Conservation (phyloP, 1,140 invertebrate genomes). For the Centruroides sculpturatus region DNA sequence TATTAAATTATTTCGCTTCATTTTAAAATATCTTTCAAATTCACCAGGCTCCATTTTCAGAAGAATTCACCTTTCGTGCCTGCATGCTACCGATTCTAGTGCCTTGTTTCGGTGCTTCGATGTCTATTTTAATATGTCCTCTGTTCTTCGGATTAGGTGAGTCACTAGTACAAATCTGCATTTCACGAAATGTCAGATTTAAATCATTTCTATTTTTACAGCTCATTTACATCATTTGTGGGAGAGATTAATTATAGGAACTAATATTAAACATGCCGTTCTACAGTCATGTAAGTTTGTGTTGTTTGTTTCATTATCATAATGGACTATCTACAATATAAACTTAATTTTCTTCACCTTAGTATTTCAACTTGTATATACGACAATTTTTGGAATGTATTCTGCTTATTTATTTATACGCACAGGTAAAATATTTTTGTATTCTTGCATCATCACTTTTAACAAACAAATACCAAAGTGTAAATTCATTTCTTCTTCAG, state of each 20-base stretch:
- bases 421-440: constrained; percentile 29
- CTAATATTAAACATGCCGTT: constrained; percentile 25
- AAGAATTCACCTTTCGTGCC: constrained; percentile 86
- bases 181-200: not conserved
- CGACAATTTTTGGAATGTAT: constrained; percentile 83
- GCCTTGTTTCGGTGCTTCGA: constrained; percentile 57
- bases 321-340: not conserved
- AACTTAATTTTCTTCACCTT: constrained; percentile 18
- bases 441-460: not conserved
- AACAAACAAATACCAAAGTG: not conserved
- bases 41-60: constrained; percentile 60
- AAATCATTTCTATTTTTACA: constrained; percentile 29
- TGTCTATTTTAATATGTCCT: constrained; percentile 68
- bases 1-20: too few relatives aligned
- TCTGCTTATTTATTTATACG: constrained; percentile 69
- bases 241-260: constrained; percentile 50
- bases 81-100: constrained; percentile 84
- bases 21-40: too few relatives aligned
- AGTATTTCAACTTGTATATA: constrained; percentile 81
- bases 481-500: constrained; percentile 34
- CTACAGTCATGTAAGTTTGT: constrained; percentile 28
- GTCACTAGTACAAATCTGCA: constrained; percentile 9
- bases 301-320: constrained; percentile 8
- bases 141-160: constrained; percentile 80
- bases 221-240: constrained; percentile 85